These are phyloP conservation scores for Buathra laborator DNA, from an alignment of 2,888 invertebrate genomes.

Conservation along the genomic window DNA sequence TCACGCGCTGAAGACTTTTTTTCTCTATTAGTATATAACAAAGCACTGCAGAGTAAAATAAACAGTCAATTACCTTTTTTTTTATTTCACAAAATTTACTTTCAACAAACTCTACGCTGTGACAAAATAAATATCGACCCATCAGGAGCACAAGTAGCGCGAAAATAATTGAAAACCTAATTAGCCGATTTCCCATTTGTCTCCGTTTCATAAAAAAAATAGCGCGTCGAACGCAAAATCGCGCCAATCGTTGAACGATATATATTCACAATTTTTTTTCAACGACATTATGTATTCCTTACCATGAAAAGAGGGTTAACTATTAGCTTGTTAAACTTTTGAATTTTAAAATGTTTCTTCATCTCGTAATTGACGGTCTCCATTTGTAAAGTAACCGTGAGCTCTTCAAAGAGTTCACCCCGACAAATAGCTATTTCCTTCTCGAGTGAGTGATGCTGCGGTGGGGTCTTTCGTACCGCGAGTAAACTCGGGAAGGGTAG, in stretches of 20 bases:
- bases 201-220: too few relatives aligned
- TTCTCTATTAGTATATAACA: too few relatives aligned
- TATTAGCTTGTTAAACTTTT: background rate
- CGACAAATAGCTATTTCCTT: background rate
- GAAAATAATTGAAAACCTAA: too few relatives aligned
- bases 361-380: constrained; percentile 3
- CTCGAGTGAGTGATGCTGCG: background rate
- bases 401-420: background rate
- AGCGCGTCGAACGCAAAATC: too few relatives aligned
- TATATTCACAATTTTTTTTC: background rate
- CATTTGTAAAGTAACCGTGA: constrained; percentile 1
- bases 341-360: background rate
- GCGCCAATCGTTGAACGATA: too few relatives aligned
- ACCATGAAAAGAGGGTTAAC: background rate
- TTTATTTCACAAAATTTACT: background rate
- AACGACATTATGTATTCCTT: background rate
- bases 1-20: too few relatives aligned
- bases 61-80: too few relatives aligned
- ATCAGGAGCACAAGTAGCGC: too few relatives aligned
- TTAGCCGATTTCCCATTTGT: too few relatives aligned
- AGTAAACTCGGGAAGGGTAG: background rate
- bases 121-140: too few relatives aligned
- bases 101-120: background rate
- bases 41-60: too few relatives aligned
- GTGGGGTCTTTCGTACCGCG: background rate